A percentile compares a stretch with the other conserved stretches of the same genome.
Conservation (phyloP, 2,797 vertebrate species). For the Semaprochilodus insignis region DNA sequence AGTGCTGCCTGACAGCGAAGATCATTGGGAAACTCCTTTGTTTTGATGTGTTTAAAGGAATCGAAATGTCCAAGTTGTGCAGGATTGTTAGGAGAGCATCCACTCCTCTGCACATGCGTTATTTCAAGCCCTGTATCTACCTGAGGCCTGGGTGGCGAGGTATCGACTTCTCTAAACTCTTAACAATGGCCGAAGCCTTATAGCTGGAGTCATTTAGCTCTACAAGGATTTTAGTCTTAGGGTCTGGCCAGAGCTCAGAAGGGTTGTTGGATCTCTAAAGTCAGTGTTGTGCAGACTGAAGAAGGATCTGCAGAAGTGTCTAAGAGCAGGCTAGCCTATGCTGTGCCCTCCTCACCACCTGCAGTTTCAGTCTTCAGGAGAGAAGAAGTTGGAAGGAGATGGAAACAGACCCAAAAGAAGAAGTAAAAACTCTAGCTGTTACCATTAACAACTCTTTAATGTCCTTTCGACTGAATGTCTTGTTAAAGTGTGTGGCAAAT, state of each 20-base stretch:
- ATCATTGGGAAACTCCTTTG: not conserved
- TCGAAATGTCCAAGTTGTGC: not conserved
- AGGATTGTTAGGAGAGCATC: not conserved
- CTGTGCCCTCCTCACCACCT: not conserved
- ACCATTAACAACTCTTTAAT: constrained; percentile 12
- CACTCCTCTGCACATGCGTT: not conserved
- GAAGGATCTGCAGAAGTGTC: not conserved
- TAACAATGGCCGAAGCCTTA: not conserved
- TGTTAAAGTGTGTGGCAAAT: constrained; percentile 11
- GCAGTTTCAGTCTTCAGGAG: not conserved
- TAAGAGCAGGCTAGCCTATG: not conserved
- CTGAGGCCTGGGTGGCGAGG: not conserved
- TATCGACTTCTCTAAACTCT: not conserved
- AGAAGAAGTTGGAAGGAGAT: constrained; percentile 1
- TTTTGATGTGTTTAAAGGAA: not conserved
- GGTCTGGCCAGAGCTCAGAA: not conserved
- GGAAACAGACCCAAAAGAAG: not conserved
- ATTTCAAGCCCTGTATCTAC: not conserved
- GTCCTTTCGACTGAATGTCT: constrained; percentile 6
- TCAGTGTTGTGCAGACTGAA: not conserved
- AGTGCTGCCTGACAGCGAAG: not conserved
- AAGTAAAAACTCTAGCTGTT: not conserved
- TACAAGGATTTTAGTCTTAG: no score
- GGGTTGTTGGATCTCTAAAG: not conserved
- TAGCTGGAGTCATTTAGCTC: not conserved